Percentiles rank a stretch among this genome's conserved stretches.
Conservation (phyloP, 2,888 invertebrate genomes). For the Eueremaeus valkanovi region DNA sequence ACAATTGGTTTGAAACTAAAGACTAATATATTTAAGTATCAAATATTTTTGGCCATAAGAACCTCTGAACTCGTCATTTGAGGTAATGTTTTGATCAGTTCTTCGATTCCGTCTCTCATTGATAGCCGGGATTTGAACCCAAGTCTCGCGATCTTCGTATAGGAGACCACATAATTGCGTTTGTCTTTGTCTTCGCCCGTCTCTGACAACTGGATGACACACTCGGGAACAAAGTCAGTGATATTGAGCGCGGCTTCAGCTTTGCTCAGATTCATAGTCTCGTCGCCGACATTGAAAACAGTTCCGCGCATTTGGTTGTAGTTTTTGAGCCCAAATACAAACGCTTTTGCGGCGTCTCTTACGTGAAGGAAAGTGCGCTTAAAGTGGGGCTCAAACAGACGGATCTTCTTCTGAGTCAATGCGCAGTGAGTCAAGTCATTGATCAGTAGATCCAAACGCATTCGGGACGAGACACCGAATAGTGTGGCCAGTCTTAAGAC, state of each 20-base stretch:
- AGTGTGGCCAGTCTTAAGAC: conserved; percentile 53
- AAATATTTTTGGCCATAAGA: conserved; percentile 45
- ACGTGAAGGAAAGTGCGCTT: conserved; percentile 53
- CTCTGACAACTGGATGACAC: conserved; percentile 49
- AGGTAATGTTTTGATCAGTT: conserved; percentile 51
- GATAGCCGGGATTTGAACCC: conserved; percentile 51
- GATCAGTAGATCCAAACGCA: conserved; percentile 52
- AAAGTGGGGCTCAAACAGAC: conserved; percentile 52
- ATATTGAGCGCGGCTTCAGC: conserved; percentile 50
- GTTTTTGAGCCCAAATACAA: conserved; percentile 51
- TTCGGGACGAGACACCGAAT: conserved; percentile 52
- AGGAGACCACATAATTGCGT: conserved; percentile 53
- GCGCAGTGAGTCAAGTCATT: conserved; percentile 52
- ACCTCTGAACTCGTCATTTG: conserved; percentile 46
- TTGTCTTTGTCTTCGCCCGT: conserved; percentile 53
- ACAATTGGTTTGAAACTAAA: background rate
- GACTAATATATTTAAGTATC: background rate
- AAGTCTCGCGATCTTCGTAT: conserved; percentile 50
- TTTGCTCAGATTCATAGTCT: conserved; percentile 53
- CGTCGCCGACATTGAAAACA: conserved; percentile 53
- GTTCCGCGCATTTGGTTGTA: conserved; percentile 51
- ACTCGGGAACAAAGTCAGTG: conserved; percentile 49
- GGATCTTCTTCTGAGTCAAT: conserved; percentile 50
- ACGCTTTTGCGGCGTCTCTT: conserved; percentile 52
- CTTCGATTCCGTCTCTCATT: conserved; percentile 51